These are phyloP conservation scores for Lepus americanus DNA, from an alignment of 2,113 vertebrate genomes.

Conservation along the genomic window DNA sequence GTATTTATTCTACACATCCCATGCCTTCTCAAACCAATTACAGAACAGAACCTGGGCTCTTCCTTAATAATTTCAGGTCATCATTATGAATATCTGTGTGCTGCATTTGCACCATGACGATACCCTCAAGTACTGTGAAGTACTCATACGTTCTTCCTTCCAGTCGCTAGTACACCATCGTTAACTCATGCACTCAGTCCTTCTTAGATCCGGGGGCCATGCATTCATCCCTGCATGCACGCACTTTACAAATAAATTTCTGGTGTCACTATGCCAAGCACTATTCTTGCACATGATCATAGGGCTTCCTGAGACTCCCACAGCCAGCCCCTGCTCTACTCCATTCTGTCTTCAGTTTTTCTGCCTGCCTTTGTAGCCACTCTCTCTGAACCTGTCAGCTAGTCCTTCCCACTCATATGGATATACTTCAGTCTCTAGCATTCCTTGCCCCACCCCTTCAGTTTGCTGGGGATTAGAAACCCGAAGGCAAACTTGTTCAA, in stretches of 20 bases:
- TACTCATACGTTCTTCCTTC: background rate
- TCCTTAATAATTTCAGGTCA: background rate
- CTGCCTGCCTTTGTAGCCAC: background rate
- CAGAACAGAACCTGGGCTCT: background rate
- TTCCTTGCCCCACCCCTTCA: background rate
- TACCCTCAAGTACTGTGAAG: background rate
- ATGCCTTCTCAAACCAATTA: constrained; percentile 2
- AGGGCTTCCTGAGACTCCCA: background rate
- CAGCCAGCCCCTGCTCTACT: background rate
- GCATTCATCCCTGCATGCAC: background rate
- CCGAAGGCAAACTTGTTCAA: constrained; percentile 59
- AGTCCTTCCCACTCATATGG: background rate
- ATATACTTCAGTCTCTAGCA: background rate
- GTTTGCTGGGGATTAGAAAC: constrained; percentile 55
- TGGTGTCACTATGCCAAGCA: background rate
- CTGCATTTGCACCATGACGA: background rate
- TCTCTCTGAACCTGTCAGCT: background rate
- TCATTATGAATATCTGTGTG: background rate
- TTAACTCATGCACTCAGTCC: background rate
- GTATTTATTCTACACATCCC: background rate
- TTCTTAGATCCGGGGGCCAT: background rate
- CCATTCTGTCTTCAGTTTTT: background rate
- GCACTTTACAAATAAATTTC: background rate
- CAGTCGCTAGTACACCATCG: background rate
- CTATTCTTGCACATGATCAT: background rate